Conservation (phyloP, 92 coral and sea anemone species). For the Porites lobata region DNA sequence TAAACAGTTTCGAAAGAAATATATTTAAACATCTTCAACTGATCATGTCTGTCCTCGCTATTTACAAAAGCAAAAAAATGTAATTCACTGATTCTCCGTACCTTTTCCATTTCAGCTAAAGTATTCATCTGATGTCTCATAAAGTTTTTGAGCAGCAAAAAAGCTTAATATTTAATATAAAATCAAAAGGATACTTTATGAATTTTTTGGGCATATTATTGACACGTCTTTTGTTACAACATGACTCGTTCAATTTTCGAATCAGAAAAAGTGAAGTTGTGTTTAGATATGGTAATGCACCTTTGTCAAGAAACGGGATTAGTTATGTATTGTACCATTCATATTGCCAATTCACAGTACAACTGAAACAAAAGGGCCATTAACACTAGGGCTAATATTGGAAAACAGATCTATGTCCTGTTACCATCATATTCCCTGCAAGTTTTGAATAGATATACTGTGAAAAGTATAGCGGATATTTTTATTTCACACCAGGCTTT, state of each 20-base stretch:
- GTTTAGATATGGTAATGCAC: constrained; percentile 18
- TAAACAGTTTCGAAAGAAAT: neutral
- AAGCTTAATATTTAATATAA: neutral
- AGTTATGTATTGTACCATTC: constrained; percentile 2
- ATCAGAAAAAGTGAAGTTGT: neutral
- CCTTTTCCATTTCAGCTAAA: neutral
- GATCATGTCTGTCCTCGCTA: too few species aligned
- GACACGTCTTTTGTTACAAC: constrained; percentile 17
- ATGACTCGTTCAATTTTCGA: constrained; percentile 34
- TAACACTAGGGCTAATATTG: neutral
- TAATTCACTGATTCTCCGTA: neutral
- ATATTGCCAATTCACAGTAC: constrained; percentile 4
- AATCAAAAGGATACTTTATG: constrained; percentile 1
- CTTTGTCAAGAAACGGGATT: constrained; percentile 27
- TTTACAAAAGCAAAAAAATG: too few species aligned
- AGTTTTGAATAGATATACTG: too few species aligned
- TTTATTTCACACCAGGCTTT: too few species aligned
- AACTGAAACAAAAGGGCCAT: neutral
- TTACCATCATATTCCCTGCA: neutral
- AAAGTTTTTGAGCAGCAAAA: neutral
- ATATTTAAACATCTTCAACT: neutral
- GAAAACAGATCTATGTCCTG: neutral
- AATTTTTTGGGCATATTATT: constrained; percentile 4
- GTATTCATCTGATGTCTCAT: neutral
- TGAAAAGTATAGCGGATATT: too few species aligned